phyloP scores from a whole-genome alignment of 2,113 vertebrate species.

The Cacatua alba region DNA sequence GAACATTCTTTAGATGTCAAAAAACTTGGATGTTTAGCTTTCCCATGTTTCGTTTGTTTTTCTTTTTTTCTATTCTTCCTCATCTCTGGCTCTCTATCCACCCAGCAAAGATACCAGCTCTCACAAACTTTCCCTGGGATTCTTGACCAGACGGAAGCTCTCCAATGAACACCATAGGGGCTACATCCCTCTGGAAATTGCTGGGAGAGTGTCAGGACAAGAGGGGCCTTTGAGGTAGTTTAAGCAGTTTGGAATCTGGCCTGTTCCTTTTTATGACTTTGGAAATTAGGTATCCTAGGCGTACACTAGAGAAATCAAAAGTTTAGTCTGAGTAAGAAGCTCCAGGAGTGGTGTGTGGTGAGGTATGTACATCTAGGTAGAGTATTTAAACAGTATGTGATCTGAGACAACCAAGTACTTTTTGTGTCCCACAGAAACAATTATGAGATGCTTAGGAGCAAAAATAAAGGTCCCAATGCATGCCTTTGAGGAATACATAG shows the following conservation, averaged over 20 bases:
- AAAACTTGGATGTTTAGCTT: neutral
- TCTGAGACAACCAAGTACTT: slow-evolving; percentile 76
- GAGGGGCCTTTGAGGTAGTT: neutral
- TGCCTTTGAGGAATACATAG: neutral
- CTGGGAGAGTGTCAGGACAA: neutral
- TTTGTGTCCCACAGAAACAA: neutral
- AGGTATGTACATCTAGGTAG: too few species aligned
- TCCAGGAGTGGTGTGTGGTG: neutral
- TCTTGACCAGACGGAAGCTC: neutral
- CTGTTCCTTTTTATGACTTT: neutral
- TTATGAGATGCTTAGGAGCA: neutral
- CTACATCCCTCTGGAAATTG: neutral
- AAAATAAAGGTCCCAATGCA: neutral
- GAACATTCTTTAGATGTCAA: neutral
- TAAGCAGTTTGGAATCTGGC: neutral
- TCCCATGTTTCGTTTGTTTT: neutral
- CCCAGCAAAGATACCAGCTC: neutral
- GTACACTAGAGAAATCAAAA: neutral
- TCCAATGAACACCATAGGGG: neutral
- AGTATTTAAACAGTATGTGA: neutral
- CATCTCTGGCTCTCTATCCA: neutral
- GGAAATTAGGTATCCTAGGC: neutral
- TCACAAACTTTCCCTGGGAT: neutral
- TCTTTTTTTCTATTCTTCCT: neutral
- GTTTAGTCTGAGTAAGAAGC: neutral